Evolutionary conservation across 2,797 vertebrate species (phyloP).

Genomic region (Malacoctenus gilli): DNA sequence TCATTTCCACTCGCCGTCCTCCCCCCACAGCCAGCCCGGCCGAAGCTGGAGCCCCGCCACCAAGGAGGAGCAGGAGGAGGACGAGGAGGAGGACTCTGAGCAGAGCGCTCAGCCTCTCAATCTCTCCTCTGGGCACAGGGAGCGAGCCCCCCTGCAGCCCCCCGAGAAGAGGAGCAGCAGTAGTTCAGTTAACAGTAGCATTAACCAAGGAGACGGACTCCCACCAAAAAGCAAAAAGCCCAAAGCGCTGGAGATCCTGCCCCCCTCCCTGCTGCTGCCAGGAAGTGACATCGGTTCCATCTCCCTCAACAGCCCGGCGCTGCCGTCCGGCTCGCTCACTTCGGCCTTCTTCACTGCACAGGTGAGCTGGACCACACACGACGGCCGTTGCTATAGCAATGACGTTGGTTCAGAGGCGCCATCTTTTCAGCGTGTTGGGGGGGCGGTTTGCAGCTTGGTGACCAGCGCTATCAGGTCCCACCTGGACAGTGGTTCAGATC

Average conservation of each 20-base stretch:
- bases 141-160: conserved; percentile 79
- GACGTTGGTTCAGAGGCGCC: no score
- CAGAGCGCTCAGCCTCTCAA: conserved; percentile 86
- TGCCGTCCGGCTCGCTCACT: conserved; percentile 93
- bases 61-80: conserved; percentile 61
- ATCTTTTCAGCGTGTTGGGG: no score
- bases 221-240: conserved; percentile 93
- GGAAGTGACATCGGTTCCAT: conserved; percentile 92
- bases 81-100: conserved; percentile 70
- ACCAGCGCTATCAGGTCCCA: no score
- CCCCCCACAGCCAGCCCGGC: conserved; percentile 65
- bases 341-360: conserved; percentile 95
- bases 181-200: no score
- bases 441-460: no score
- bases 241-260: conserved; percentile 92
- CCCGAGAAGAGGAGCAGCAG: conserved; percentile 62
- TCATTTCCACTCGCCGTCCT: conserved; percentile 81
- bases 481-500: no score
- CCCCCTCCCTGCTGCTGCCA: conserved; percentile 88
- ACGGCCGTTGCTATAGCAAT: no score
- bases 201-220: conserved; percentile 80
- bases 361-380: conserved; percentile 75
- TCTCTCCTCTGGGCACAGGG: conserved; percentile 91
- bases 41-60: conserved; percentile 81
- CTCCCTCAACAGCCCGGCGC: conserved; percentile 92